Evolutionary conservation across 2,113 vertebrate species (phyloP).

Genomic region (Halichoerus grypus): DNA sequence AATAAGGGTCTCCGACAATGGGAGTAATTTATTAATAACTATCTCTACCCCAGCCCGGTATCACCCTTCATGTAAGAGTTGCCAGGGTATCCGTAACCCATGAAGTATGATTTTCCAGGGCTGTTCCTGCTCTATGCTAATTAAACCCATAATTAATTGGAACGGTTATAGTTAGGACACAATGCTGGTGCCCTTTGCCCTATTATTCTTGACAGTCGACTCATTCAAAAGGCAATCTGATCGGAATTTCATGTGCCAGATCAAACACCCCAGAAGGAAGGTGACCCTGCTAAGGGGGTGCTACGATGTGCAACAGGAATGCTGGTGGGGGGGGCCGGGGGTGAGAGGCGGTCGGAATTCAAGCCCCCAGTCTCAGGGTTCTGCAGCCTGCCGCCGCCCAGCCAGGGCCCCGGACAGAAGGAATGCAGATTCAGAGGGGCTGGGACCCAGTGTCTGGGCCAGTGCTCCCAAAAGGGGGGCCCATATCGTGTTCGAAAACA

Average conservation of each 20-base stretch:
- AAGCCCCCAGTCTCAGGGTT: neutral
- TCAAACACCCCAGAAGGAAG: constrained; percentile 83
- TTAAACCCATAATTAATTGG: constrained; percentile 98
- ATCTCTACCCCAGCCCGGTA: constrained; percentile 90
- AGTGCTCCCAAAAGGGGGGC: too few species aligned
- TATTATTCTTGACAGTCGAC: constrained; percentile 94
- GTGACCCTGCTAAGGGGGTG: constrained; percentile 87
- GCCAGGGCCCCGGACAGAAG: accelerated
- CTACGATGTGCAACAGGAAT: constrained; percentile 93
- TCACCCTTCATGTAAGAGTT: constrained; percentile 90
- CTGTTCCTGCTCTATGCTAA: constrained; percentile 94
- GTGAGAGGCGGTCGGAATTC: neutral
- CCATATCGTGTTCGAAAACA: accelerated
- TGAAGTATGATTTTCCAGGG: constrained; percentile 95
- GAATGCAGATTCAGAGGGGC: neutral
- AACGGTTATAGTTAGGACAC: constrained; percentile 96
- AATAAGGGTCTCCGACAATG: constrained; percentile 95
- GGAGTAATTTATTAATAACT: constrained; percentile 99
- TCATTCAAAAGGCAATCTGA: constrained; percentile 96
- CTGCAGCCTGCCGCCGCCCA: neutral
- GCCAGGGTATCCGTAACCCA: constrained; percentile 92
- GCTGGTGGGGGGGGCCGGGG: constrained; percentile 78
- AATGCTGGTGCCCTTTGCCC: constrained; percentile 94
- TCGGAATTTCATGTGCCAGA: constrained; percentile 94
- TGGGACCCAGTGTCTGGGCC: neutral